A percentile compares a stretch with the other conserved stretches of the same genome.
These are phyloP conservation scores for Teinopalpus imperialis DNA, from an alignment of 2,888 invertebrate species.

Conservation along the genomic window DNA sequence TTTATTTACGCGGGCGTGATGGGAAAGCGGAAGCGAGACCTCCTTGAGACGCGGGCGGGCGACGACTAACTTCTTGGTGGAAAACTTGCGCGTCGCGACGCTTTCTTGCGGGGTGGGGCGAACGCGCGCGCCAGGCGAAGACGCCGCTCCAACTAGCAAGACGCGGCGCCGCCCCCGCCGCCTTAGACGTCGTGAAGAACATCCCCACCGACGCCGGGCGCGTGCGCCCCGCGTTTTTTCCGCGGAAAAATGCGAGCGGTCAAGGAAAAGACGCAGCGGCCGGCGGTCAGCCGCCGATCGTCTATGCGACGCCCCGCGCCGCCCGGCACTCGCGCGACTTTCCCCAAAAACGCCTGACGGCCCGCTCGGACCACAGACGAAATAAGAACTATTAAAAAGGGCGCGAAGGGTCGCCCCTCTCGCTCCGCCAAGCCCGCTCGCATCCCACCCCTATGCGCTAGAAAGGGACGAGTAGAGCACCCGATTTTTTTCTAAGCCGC, in stretches of 20 bases:
- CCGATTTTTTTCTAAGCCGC: constrained; percentile 78
- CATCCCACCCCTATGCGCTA: constrained; percentile 62
- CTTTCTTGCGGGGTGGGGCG: constrained; percentile 80
- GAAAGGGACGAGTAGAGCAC: constrained; percentile 68
- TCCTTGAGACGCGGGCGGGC: constrained; percentile 80
- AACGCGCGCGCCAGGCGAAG: constrained; percentile 79
- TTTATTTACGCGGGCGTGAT: constrained; percentile 40
- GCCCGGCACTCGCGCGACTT: constrained; percentile 32
- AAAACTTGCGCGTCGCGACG: constrained; percentile 80
- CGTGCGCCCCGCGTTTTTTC: constrained; percentile 80
- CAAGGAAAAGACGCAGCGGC: constrained; percentile 75
- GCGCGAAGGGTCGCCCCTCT: constrained; percentile 71
- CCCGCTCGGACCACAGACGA: constrained; percentile 70
- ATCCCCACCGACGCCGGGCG: constrained; percentile 77
- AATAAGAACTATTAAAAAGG: constrained; percentile 78
- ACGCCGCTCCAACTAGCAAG: constrained; percentile 81
- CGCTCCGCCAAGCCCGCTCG: constrained; percentile 67
- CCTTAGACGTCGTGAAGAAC: constrained; percentile 79
- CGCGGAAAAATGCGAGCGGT: constrained; percentile 81
- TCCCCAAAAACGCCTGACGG: constrained; percentile 53
- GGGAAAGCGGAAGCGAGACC: constrained; percentile 75
- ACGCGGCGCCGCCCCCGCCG: constrained; percentile 80
- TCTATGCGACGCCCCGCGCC: constrained; percentile 42
- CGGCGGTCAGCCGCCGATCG: constrained; percentile 49
- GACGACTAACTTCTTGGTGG: constrained; percentile 83